A percentile compares a stretch with the other conserved stretches of the same genome.
These are phyloP conservation scores for Chymomyza costata DNA, from an alignment of 1,140 invertebrate species.

Conservation along the genomic window DNA sequence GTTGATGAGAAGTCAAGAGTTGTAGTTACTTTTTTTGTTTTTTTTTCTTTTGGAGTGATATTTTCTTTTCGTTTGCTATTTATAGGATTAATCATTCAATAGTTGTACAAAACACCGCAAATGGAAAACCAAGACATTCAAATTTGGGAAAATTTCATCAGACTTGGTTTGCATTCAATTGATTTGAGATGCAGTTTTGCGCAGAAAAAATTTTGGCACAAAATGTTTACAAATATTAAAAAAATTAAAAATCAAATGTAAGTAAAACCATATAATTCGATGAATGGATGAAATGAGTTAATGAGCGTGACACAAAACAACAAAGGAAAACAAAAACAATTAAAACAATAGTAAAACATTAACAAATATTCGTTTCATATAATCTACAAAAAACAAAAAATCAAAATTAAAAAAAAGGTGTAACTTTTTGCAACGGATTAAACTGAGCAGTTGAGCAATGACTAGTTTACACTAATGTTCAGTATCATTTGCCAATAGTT, in stretches of 20 bases:
- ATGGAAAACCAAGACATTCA: conserved; percentile 37
- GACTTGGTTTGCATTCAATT: conserved; percentile 1
- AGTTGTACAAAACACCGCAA: conserved; percentile 31
- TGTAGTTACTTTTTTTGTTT: background rate
- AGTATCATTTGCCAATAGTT: no score
- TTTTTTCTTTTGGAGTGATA: background rate
- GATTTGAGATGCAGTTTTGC: conserved; percentile 10
- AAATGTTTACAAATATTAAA: conserved; percentile 9
- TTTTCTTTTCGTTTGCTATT: conserved; percentile 6
- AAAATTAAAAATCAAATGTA: background rate
- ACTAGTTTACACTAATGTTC: no score
- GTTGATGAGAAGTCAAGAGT: background rate
- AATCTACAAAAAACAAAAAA: no score
- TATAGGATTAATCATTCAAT: background rate
- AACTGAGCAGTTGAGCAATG: no score
- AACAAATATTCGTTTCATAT: no score
- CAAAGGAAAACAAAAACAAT: no score
- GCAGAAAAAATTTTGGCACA: conserved; percentile 33
- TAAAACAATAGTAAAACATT: no score
- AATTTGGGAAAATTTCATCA: conserved; percentile 1
- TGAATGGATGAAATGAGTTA: conserved; percentile 32
- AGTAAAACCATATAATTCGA: conserved; percentile 4
- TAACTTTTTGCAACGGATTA: no score
- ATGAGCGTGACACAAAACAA: no score
- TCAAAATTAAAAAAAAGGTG: no score